Conservation (phyloP, 2,888 invertebrate genomes). For the Diarsia brunnea region DNA sequence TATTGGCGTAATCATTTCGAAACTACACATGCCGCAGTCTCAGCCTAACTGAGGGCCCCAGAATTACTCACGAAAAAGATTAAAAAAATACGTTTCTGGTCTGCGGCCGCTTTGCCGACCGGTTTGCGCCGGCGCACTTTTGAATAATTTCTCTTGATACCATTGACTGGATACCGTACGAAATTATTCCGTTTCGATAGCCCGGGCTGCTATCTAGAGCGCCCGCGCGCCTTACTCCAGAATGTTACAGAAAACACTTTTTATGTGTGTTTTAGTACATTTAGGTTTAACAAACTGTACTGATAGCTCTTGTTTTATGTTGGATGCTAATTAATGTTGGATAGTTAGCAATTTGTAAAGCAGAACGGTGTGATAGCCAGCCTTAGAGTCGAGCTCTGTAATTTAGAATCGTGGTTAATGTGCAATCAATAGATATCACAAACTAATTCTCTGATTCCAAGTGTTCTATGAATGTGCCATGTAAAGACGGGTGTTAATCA, state of each 20-base stretch:
- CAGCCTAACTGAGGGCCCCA: constrained; percentile 49
- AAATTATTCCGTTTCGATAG: constrained; percentile 66
- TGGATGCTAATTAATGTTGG: constrained; percentile 28
- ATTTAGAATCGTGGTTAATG: not conserved
- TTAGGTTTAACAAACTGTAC: constrained; percentile 12
- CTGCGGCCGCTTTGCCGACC: constrained; percentile 67
- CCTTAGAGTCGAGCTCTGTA: not conserved
- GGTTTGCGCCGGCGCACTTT: constrained; percentile 71
- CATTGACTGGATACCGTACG: constrained; percentile 60
- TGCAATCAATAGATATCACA: not conserved
- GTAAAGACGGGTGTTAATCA: not conserved
- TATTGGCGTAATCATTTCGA: constrained; percentile 2
- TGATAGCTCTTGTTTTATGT: constrained; percentile 13
- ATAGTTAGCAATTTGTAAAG: constrained; percentile 38
- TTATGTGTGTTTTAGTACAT: constrained; percentile 21
- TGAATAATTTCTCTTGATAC: constrained; percentile 73
- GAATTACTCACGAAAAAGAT: constrained; percentile 64
- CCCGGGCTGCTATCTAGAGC: constrained; percentile 56
- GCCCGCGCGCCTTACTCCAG: constrained; percentile 42
- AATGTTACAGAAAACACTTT: constrained; percentile 22
- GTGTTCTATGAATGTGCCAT: not conserved
- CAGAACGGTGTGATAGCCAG: not conserved
- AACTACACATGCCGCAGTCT: constrained; percentile 23
- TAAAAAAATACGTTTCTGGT: constrained; percentile 63
- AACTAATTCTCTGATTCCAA: not conserved